Percentiles rank a stretch among this genome's conserved stretches.
Evolutionary conservation across 2,113 vertebrate species (phyloP).

Genomic region (Podarcis muralis): DNA sequence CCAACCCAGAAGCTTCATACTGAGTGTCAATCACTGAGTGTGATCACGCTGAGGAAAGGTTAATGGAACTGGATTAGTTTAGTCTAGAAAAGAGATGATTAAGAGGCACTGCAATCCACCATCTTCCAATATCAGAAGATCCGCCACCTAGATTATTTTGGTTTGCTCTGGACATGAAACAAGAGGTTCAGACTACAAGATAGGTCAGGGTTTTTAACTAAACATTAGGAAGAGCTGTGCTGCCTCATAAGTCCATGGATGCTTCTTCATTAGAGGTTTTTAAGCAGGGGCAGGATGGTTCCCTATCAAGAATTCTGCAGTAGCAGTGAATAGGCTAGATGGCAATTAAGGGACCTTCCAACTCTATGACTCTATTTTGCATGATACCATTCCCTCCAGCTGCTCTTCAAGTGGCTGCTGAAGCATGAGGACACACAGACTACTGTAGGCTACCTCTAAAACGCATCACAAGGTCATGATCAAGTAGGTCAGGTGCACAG

Average conservation of each 20-base stretch:
- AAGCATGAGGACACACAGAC: neutral
- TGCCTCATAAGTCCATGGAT: neutral
- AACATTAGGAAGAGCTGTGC: neutral
- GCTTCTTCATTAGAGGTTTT: too few species aligned
- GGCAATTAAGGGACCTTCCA: neutral
- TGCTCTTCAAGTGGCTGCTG: neutral
- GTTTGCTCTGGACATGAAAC: neutral
- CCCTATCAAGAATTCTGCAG: neutral
- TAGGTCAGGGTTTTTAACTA: neutral
- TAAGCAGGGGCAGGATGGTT: too few species aligned
- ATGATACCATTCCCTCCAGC: neutral
- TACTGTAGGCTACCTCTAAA: neutral
- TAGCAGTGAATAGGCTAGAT: neutral
- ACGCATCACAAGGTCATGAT: neutral
- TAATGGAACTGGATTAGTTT: too few species aligned
- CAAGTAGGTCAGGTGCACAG: neutral
- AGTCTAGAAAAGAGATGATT: neutral
- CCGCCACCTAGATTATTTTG: too few species aligned
- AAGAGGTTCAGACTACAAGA: neutral
- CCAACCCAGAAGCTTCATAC: neutral
- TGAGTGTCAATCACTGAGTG: neutral
- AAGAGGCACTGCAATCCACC: neutral
- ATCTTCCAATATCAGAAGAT: neutral
- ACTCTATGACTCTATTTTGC: neutral
- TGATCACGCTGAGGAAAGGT: too few species aligned